phyloP scores from a whole-genome alignment of 2,113 vertebrate genomes.

The Oceanites oceanicus region DNA sequence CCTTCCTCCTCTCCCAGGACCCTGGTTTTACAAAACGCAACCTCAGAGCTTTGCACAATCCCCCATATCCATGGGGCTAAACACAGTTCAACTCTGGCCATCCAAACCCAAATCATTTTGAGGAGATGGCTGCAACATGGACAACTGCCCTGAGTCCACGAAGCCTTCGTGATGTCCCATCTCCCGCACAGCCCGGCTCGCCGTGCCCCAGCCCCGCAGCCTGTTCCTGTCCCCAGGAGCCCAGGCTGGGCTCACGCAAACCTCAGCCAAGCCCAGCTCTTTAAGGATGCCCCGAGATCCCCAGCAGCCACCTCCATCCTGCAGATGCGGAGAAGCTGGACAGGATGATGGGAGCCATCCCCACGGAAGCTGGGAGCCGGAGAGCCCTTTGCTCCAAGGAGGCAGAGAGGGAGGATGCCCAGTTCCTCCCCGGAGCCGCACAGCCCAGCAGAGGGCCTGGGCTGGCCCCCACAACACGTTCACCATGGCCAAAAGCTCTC shows the following conservation, averaged over 20 bases:
- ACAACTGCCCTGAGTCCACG: rapidly evolving
- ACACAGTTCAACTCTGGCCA: rapidly evolving
- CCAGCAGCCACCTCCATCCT: neutral
- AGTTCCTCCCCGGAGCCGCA: neutral
- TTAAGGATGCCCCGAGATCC: rapidly evolving
- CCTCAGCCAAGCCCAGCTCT: neutral
- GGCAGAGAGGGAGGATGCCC: neutral
- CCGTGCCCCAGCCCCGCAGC: neutral
- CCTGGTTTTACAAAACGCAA: rapidly evolving
- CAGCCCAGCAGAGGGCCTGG: neutral
- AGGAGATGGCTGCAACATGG: rapidly evolving
- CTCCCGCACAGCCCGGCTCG: rapidly evolving
- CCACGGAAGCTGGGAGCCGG: neutral
- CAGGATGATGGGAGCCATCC: neutral
- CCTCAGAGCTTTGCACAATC: neutral
- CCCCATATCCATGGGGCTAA: rapidly evolving
- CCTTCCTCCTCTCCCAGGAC: neutral
- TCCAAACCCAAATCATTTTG: rapidly evolving
- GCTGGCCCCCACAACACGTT: rapidly evolving
- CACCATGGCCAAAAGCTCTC: neutral
- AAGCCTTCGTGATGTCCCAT: rapidly evolving
- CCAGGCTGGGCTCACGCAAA: neutral
- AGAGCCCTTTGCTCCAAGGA: neutral
- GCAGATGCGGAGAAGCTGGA: neutral
- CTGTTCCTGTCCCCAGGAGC: neutral